Percentiles rank a stretch among this genome's conserved stretches.
phyloP scores from a whole-genome alignment of 2,797 vertebrate species.

The Scarus forsteni region DNA sequence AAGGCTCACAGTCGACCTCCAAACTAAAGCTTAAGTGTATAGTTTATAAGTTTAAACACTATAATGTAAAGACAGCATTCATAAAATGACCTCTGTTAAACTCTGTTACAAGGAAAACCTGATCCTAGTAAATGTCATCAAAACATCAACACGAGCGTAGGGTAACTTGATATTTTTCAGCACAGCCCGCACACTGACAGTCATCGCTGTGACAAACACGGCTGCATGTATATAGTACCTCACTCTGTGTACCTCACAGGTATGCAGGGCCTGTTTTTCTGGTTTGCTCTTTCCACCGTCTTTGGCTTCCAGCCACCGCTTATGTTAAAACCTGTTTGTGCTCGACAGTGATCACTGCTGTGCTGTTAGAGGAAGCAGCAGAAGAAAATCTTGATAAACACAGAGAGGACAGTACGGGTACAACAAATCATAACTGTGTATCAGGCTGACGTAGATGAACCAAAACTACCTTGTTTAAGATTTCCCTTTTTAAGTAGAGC shows the following conservation, averaged over 20 bases:
- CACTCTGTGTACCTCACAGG: background rate
- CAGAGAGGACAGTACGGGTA: background rate
- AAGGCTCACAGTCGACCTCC: too few species aligned
- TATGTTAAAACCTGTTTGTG: background rate
- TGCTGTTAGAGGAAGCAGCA: background rate
- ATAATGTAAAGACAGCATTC: too few species aligned
- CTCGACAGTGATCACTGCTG: background rate
- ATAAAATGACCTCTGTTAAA: too few species aligned
- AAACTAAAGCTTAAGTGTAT: too few species aligned
- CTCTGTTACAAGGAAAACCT: too few species aligned
- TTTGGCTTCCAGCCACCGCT: slow-evolving; percentile 11
- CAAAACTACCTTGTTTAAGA: too few species aligned
- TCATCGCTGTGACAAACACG: background rate
- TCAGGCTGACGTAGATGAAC: too few species aligned
- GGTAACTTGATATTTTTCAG: background rate
- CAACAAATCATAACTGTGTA: too few species aligned
- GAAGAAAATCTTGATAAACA: background rate
- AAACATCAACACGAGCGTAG: background rate
- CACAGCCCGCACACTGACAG: background rate
- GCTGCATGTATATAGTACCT: background rate
- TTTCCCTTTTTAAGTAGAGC: too few species aligned
- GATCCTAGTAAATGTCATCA: background rate
- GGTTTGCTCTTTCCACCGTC: slow-evolving; percentile 1
- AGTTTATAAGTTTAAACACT: too few species aligned
- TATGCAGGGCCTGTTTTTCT: slow-evolving; percentile 43